phyloP scores from a whole-genome alignment of 2,797 vertebrate genomes.

The Loriculus beryllinus region DNA sequence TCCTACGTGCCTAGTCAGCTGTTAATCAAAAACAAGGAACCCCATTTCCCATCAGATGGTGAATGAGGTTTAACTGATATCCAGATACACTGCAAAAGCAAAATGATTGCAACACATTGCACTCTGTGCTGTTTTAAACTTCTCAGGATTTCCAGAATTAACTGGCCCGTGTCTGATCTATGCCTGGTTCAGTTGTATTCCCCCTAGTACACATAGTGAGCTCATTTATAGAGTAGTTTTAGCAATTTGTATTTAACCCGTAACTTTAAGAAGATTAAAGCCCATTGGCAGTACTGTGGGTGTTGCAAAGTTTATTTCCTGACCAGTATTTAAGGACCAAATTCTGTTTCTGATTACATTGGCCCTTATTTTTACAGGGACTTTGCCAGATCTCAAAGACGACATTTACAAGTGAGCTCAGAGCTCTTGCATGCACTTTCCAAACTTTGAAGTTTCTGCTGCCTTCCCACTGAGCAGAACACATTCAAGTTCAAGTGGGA shows the following conservation, averaged over 20 bases:
- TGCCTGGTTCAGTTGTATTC: neutral
- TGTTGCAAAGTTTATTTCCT: neutral
- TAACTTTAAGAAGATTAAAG: neutral
- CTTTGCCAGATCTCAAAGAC: neutral
- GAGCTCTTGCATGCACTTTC: neutral
- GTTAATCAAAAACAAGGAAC: neutral
- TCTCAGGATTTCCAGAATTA: neutral
- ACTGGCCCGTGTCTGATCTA: neutral
- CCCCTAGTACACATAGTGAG: neutral
- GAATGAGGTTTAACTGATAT: neutral
- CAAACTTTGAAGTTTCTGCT: constrained; percentile 8
- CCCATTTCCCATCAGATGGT: neutral
- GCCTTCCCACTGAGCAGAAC: neutral
- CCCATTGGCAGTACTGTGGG: neutral
- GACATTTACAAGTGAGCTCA: neutral
- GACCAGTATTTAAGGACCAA: neutral
- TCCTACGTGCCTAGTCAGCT: neutral
- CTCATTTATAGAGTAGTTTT: neutral
- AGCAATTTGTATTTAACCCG: neutral
- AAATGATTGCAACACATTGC: neutral
- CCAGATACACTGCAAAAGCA: neutral
- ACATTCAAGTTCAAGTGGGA: constrained; percentile 3
- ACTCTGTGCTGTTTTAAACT: neutral
- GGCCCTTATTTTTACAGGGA: neutral
- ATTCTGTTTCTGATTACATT: neutral